Base-by-base conservation (phyloP, 2,797 vertebrate genomes). In the Poecilia picta region DNA sequence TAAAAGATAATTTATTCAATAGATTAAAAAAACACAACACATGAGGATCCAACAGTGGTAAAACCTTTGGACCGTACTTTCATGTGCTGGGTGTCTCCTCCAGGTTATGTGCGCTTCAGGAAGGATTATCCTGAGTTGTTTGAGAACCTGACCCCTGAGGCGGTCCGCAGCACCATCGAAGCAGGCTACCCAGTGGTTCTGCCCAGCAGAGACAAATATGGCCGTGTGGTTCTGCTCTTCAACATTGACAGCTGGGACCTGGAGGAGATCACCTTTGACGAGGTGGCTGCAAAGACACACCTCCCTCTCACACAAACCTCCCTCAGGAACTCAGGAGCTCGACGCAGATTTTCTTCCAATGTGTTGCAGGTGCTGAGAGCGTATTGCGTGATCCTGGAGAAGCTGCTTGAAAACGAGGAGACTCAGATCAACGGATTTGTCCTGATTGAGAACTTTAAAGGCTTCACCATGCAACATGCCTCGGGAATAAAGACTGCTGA, bases 201-300 rank as follows among this genome's bases (percentile, higher is more conserved):
- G 78, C 92, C 96, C 92, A 97, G 91, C 83, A 95, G 98, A 79
- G 98, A 99, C 95, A 98, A 96, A 89, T 95, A 97, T 0, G 98
- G 98, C 59, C 97, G 96, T 3, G 97, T 97, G 41, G 97, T 99
- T 77, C 94, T 99, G 94, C 97, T 99, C 87, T 99, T 99, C 95
- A 99, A 98, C 92, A 99, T 98, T 1, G 97, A 99, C 93, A 97
- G 97, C 95, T 99, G 98, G 98, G 98, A 99, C 87, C 97, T 97
- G 0, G 98, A 99, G 87, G 98, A 99, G 91, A 97, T 99, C 94
- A 99, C 98, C 12, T 99, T 99, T 0, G 97, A 99, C 18, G 98
- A 99, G 98, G 98, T 99, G 96, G 83, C 75, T 16, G 62, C 1
- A 15, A 0, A 10, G 31, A 73, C 8, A 23, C 53, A 64, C 5